These are phyloP conservation scores for Seison nebaliae DNA, from an alignment of 1,140 invertebrate genomes.

Conservation along the genomic window DNA sequence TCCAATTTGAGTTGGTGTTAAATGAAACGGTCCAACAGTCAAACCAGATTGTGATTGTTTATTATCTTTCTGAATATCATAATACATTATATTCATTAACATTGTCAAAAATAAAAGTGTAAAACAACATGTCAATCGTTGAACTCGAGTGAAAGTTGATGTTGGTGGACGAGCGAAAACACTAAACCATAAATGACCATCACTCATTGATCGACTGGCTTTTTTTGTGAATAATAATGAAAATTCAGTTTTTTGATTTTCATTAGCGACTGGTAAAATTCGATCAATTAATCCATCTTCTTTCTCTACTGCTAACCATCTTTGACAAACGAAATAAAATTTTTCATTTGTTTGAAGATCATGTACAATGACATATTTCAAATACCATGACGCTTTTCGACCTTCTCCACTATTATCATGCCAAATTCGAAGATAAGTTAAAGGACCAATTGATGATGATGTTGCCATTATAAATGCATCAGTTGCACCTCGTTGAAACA, in stretches of 20 bases:
- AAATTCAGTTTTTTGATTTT: slow-evolving; percentile 29
- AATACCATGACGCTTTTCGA: slow-evolving; percentile 31
- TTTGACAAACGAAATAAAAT: slow-evolving; percentile 31
- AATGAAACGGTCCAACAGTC: slow-evolving; percentile 28
- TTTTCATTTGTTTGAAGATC: slow-evolving; percentile 33
- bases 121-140: slow-evolving; percentile 34
- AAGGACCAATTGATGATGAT: slow-evolving; percentile 28
- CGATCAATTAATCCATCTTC: slow-evolving; percentile 33
- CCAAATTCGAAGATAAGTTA: slow-evolving; percentile 33
- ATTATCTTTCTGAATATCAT: slow-evolving; percentile 18
- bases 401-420: slow-evolving; percentile 35
- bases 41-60: neutral
- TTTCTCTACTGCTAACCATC: slow-evolving; percentile 35
- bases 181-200: slow-evolving; percentile 36
- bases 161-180: slow-evolving; percentile 32
- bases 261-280: slow-evolving; percentile 32
- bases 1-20: slow-evolving; percentile 25
- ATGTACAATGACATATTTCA: slow-evolving; percentile 30
- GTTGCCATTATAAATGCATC: slow-evolving; percentile 11
- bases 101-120: slow-evolving; percentile 33
- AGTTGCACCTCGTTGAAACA: slow-evolving; percentile 25
- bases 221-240: slow-evolving; percentile 29
- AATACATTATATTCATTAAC: slow-evolving; percentile 36
- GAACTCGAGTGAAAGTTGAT: slow-evolving; percentile 30
- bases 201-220: slow-evolving; percentile 29